Evolutionary conservation across 2,888 invertebrate genomes (phyloP), one percentile per base, ranked within the genome.

Genomic region (Caenorhabditis afra): DNA sequence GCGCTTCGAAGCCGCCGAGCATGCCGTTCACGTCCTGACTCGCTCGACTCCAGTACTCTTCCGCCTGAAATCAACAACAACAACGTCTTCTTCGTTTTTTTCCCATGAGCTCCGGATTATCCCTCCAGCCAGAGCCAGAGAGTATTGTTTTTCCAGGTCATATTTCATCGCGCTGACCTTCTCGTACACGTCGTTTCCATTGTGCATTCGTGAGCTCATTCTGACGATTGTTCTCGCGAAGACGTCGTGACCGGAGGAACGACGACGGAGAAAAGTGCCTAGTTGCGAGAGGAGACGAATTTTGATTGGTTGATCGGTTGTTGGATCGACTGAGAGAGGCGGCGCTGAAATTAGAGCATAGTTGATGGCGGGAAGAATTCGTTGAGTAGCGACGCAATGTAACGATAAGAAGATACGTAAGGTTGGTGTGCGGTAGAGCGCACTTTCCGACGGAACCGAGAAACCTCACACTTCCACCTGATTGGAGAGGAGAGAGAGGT

Each of bases 1-100:
- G 94, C 87, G 93, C 93, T 0, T 94, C 95, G 90, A 95, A 95
- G 3, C 98, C 98, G 8, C 97, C 97, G 0, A 98, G 93, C 80
- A 80, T 80, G 55, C 80, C 97, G 91, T 97, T 94, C 10, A 96
- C 91, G 0, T 85, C 85, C 49, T 82, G 77, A 57, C 84, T 78
- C 11, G 81, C 84, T 23, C 79, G 79, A 52, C 83, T 79, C 89
- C 89, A 89, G 81, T 90, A 88, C 37, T 86, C 85, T 49, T 86
- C 86, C 0, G 89, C 89, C 82, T 88, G 78, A 37, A 62, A n/a
- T n/a, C n/a, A n/a, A n/a, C n/a, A n/a, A n/a, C n/a, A n/a, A n/a
- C n/a, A 37, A 44, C n/a, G 16, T 12, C 23, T 14, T 45, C 14
- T 16, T 41, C 3, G 7, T 41, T 37, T 4, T 29, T 55, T 55